Conservation (phyloP, 2,888 invertebrate species). For the Drosophila basisetae region DNA sequence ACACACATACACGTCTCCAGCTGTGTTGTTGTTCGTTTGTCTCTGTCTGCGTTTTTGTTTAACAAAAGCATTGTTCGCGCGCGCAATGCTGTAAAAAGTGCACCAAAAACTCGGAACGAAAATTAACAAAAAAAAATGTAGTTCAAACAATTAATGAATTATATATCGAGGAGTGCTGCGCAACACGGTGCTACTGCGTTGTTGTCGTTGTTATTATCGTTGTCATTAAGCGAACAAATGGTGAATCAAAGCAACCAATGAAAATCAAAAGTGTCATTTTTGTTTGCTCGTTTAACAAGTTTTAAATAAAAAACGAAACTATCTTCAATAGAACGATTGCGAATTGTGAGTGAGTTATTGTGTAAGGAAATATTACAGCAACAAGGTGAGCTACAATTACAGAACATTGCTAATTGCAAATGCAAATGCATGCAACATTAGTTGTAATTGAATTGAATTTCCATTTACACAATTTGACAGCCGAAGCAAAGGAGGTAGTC, state of each 20-base stretch:
- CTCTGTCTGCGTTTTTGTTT: constrained; percentile 66
- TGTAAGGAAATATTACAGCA: constrained; percentile 23
- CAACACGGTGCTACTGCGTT: constrained; percentile 68
- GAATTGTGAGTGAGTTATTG: constrained; percentile 18
- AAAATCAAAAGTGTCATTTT: constrained; percentile 17
- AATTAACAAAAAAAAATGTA: constrained; percentile 62
- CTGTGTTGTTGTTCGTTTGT: constrained; percentile 72
- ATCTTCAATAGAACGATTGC: constrained; percentile 8
- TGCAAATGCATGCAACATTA: constrained; percentile 6
- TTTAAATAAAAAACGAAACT: constrained; percentile 16
- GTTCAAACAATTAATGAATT: constrained; percentile 29
- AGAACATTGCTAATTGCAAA: constrained; percentile 24
- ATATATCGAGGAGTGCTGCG: constrained; percentile 44
- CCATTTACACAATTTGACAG: constrained; percentile 9
- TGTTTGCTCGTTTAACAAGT: constrained; percentile 14
- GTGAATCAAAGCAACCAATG: constrained; percentile 42
- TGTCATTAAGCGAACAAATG: constrained; percentile 33
- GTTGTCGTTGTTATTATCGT: constrained; percentile 29
- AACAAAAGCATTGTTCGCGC: constrained; percentile 76
- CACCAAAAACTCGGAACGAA: constrained; percentile 40
- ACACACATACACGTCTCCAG: constrained; percentile 43
- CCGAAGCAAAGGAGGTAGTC: background rate
- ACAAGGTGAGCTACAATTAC: constrained; percentile 34
- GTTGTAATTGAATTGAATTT: constrained; percentile 50
- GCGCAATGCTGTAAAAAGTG: constrained; percentile 66